These are phyloP conservation scores for Maccullochella peelii DNA, from an alignment of 2,113 vertebrate genomes.

Conservation along the genomic window DNA sequence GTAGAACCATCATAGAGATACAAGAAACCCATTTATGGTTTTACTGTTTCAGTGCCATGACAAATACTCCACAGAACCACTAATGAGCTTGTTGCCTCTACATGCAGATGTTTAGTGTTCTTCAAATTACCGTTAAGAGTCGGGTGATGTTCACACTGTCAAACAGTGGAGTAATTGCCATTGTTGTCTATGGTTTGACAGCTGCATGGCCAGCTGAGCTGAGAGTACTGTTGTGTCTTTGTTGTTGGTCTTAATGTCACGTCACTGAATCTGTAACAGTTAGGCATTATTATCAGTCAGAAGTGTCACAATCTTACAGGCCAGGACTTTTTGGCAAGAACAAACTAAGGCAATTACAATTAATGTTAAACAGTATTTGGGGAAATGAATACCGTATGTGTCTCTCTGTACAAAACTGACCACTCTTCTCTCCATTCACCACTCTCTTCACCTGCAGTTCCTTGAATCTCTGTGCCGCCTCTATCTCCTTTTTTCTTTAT, in stretches of 20 bases:
- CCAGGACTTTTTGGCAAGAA: neutral
- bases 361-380: neutral
- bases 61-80: neutral
- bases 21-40: neutral
- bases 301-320: neutral
- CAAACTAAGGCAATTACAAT: neutral
- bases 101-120: conserved; percentile 11
- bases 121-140: neutral
- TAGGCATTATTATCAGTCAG: neutral
- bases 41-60: neutral
- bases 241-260: neutral
- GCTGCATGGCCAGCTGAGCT: neutral
- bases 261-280: neutral
- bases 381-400: neutral
- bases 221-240: neutral
- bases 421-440: neutral
- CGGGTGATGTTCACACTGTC: neutral
- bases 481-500: conserved; percentile 53
- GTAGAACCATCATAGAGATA: neutral
- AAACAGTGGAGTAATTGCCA: neutral
- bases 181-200: conserved; percentile 4
- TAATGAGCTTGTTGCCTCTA: neutral
- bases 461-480: conserved; percentile 41
- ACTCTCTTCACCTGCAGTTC: neutral
- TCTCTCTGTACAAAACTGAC: conserved; percentile 2